phyloP scores from a whole-genome alignment of 53 echinoderm and acorn worm species.

The Temnopleurus reevesii region DNA sequence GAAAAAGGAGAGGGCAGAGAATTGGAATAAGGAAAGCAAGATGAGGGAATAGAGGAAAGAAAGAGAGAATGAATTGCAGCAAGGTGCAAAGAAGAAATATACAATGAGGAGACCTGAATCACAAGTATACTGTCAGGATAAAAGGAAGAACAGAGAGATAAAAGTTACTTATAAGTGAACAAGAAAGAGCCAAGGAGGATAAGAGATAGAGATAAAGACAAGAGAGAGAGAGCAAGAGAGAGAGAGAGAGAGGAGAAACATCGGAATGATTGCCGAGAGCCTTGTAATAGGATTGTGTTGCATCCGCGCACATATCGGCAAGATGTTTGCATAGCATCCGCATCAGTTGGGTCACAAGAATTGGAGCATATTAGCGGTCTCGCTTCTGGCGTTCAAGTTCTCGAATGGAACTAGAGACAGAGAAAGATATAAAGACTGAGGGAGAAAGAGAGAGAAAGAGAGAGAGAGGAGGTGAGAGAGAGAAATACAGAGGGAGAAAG shows the following conservation, averaged over 20 bases:
- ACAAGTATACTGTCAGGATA: too few species aligned
- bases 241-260: too few species aligned
- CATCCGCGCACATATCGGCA: neutral
- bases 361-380: neutral
- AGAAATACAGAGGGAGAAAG: neutral
- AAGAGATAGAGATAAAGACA: too few species aligned
- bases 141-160: too few species aligned
- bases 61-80: too few species aligned
- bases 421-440: neutral
- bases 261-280: neutral
- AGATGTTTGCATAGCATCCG: neutral
- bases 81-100: too few species aligned
- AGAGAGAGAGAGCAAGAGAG: too few species aligned
- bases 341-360: neutral
- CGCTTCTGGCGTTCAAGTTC: neutral
- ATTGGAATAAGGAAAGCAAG: neutral
- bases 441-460: neutral
- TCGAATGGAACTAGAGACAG: neutral
- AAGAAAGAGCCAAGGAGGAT: too few species aligned
- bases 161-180: too few species aligned
- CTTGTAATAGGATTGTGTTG: neutral
- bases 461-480: neutral
- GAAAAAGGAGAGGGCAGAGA: neutral
- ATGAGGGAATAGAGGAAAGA: neutral
- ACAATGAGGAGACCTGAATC: too few species aligned